phyloP scores from a whole-genome alignment of 2,888 invertebrate genomes.

The Rhingia rostrata region DNA sequence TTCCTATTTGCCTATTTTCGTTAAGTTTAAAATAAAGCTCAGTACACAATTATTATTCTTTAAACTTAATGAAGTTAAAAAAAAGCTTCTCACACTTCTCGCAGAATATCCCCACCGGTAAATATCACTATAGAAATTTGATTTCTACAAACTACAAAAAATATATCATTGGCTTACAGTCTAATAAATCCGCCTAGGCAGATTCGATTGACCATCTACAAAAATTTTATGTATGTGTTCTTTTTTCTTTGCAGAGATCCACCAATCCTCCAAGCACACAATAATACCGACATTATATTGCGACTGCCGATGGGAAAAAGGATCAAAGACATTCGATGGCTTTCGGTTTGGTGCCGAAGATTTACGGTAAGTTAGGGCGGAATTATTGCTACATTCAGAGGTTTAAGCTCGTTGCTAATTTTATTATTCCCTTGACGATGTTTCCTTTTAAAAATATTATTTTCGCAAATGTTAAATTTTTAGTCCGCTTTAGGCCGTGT shows the following conservation, averaged over 20 bases:
- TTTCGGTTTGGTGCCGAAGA: slow-evolving; percentile 95
- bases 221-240: slow-evolving; percentile 8
- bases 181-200: slow-evolving; percentile 6
- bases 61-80: too few relatives aligned
- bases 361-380: slow-evolving; percentile 89
- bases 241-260: slow-evolving; percentile 88
- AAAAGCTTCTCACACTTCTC: too few relatives aligned
- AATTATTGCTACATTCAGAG: too few relatives aligned
- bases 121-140: too few relatives aligned
- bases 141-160: not conserved
- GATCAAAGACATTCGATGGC: slow-evolving; percentile 94
- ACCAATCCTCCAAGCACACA: slow-evolving; percentile 89
- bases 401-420: too few relatives aligned
- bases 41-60: too few relatives aligned
- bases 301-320: slow-evolving; percentile 92
- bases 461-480: slow-evolving; percentile 38
- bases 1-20: too few relatives aligned
- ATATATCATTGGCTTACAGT: not conserved
- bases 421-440: too few relatives aligned
- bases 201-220: not conserved
- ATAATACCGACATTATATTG: slow-evolving; percentile 91
- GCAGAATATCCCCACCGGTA: too few relatives aligned
- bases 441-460: slow-evolving; percentile 28
- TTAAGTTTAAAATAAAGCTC: too few relatives aligned
- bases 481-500: slow-evolving; percentile 57